Evolutionary conservation across 2,888 invertebrate species (phyloP), one percentile per base, ranked within the genome.

Genomic region (Ellobium chinense): DNA sequence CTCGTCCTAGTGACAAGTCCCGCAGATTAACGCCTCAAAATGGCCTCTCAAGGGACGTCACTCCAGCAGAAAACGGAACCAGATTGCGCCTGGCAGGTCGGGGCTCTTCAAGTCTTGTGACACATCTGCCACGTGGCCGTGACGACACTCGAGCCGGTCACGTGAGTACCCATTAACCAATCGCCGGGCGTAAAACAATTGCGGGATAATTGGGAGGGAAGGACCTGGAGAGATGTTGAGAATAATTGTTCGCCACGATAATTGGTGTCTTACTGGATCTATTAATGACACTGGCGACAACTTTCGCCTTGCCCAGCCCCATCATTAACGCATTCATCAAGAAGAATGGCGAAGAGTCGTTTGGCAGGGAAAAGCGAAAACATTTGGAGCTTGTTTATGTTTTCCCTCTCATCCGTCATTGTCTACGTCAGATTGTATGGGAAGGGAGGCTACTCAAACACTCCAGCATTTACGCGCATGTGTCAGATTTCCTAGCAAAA

Each of bases 121-220:
- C 65, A 65, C 75, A 54, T 65, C 65, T 75, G 75, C 62, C 73
- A 74, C 73, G 73, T 74, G 62, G 36, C 65, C 54, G n/a, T 58
- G 68, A 58, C 77, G 77, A 34, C 68, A 65, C 77, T 68, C 56
- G 58, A 77, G 77, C 29, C 68, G 58, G 46, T 77, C 77, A 77
- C 77, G 77, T 76, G 77, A 77, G 68, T 34, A 68, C 77, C 39
- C 77, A 65, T 68, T 68, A 77, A 77, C 77, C 68, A 77, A 77
- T 77, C 68, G 58, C 37, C 14, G 14, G 36, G 36, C 56, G 68
- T 77, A 77, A 77, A 68, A 77, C 77, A 77, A 77, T 68, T 58
- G 77, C 12, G n/a, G 29, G 68, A 65, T 75, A 69, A 68, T 68
- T 68, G 60, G 77, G 24, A 18, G 76, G 56, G 39, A 58, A 60